These are phyloP conservation scores for Pao palembangensis DNA, from an alignment of 2,113 vertebrate genomes.

Conservation along the genomic window DNA sequence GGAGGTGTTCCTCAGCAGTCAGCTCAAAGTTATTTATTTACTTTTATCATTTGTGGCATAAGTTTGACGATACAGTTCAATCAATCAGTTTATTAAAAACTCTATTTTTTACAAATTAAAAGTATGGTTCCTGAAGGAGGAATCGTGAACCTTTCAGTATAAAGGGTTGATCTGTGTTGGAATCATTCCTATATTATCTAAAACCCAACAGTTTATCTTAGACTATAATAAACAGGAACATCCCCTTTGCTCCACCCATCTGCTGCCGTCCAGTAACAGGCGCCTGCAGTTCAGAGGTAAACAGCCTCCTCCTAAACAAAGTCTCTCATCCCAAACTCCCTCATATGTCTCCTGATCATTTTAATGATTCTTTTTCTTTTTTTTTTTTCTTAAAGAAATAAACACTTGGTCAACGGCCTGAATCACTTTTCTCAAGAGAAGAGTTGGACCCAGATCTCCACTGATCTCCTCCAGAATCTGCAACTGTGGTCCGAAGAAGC, in stretches of 20 bases:
- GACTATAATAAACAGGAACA: constrained; percentile 6
- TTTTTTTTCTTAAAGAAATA: too few species aligned
- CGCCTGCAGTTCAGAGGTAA: not conserved
- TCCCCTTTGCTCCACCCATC: not conserved
- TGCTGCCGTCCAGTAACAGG: not conserved
- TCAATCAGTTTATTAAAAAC: too few species aligned
- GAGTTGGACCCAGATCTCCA: constrained; percentile 13
- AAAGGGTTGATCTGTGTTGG: too few species aligned
- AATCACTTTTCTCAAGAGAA: constrained; percentile 8
- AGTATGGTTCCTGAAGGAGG: too few species aligned
- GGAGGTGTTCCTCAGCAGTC: not conserved
- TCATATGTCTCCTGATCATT: not conserved
- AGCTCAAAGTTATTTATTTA: not conserved
- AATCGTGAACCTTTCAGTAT: too few species aligned
- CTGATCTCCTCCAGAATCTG: constrained; percentile 23
- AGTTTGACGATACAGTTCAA: too few species aligned
- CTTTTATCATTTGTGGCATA: too few species aligned
- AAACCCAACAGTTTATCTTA: constrained; percentile 5
- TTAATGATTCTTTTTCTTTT: too few species aligned
- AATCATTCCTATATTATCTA: not conserved
- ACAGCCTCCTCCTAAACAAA: constrained; percentile 17
- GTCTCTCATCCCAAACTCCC: not conserved
- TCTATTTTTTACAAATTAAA: too few species aligned
- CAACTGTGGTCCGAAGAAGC: constrained; percentile 7
- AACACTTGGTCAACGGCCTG: not conserved